A percentile compares a stretch with the other conserved stretches of the same genome.
Evolutionary conservation across 2,888 invertebrate species (phyloP).

Genomic region (Heteropelma amictum): DNA sequence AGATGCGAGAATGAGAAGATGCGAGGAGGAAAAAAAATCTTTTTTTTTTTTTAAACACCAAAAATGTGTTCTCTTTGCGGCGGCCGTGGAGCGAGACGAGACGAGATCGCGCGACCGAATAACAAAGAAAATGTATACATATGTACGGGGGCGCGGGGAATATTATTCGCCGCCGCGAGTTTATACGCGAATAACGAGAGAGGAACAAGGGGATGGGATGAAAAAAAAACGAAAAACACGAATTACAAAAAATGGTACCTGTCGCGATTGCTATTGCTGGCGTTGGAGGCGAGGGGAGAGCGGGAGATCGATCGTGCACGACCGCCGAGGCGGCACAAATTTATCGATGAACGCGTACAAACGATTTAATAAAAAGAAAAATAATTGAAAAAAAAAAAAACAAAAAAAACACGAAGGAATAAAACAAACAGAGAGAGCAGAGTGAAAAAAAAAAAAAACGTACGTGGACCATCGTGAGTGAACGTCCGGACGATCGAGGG

Average conservation of each 20-base stretch:
- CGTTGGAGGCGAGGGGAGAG: too few species aligned
- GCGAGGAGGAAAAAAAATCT: constrained; percentile 11
- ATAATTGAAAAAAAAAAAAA: too few species aligned
- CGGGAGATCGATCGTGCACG: too few species aligned
- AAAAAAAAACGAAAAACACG: constrained; percentile 20
- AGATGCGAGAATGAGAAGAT: constrained; percentile 13
- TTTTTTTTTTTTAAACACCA: constrained; percentile 39
- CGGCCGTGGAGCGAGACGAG: constrained; percentile 16
- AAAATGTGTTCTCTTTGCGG: constrained; percentile 54
- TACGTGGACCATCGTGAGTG: constrained; percentile 45
- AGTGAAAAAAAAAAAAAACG: constrained; percentile 7
- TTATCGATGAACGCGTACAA: too few species aligned
- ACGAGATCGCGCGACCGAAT: constrained; percentile 23
- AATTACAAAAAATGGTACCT: constrained; percentile 57
- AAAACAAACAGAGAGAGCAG: too few species aligned
- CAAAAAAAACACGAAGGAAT: too few species aligned
- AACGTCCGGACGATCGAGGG: constrained; percentile 30
- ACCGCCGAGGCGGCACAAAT: too few species aligned
- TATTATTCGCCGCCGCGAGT: too few species aligned
- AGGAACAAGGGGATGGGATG: constrained; percentile 4
- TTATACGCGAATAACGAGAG: not conserved
- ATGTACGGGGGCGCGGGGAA: too few species aligned
- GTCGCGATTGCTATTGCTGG: constrained; percentile 48
- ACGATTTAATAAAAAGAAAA: too few species aligned
- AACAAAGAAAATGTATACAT: constrained; percentile 2